A percentile compares a stretch with the other conserved stretches of the same genome.
These are phyloP conservation scores for Seriola rivoliana DNA, from an alignment of 2,113 vertebrate species.

Conservation along the genomic window DNA sequence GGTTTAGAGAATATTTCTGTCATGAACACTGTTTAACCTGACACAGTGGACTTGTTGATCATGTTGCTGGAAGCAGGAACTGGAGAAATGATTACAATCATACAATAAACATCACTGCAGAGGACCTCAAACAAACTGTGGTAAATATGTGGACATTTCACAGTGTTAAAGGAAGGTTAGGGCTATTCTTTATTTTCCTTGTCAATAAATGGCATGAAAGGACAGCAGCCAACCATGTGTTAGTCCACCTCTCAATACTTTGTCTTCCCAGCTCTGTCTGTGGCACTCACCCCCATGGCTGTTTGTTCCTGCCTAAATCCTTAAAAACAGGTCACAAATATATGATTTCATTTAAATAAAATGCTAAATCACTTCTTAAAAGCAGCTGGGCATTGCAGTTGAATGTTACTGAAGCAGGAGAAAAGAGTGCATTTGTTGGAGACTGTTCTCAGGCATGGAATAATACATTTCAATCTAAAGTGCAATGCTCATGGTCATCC, in stretches of 20 bases:
- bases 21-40: background rate
- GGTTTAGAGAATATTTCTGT: background rate
- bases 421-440: background rate
- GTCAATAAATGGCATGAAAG: background rate
- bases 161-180: conserved; percentile 6
- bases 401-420: background rate
- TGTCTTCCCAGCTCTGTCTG: no score
- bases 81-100: background rate
- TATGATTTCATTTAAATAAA: background rate
- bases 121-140: background rate
- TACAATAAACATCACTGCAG: background rate
- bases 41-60: conserved; percentile 33
- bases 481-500: background rate
- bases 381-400: background rate
- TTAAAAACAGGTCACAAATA: background rate
- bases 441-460: background rate
- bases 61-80: background rate
- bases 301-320: background rate
- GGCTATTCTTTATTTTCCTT: background rate
- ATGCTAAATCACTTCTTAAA: background rate
- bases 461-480: background rate
- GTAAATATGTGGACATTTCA: conserved; percentile 9
- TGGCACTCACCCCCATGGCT: background rate
- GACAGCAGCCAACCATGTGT: background rate
- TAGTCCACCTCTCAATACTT: background rate